phyloP scores from a whole-genome alignment of 2,888 invertebrate genomes.

The Metellina segmentata region DNA sequence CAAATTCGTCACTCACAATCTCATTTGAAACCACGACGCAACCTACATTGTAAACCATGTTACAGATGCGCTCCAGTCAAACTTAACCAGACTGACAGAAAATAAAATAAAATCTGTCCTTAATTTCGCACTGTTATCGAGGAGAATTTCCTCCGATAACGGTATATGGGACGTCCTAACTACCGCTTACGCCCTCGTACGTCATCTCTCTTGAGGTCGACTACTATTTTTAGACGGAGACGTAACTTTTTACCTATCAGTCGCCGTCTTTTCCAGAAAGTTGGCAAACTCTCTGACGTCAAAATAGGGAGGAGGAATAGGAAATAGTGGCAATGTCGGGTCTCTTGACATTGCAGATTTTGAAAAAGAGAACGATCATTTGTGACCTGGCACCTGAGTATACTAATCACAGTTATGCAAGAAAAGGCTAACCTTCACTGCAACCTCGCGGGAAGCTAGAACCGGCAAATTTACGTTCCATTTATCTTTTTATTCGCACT shows the following conservation, averaged over 20 bases:
- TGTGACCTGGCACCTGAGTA: not conserved
- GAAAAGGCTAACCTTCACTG: not conserved
- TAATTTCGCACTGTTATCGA: constrained; percentile 41
- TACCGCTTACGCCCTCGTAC: constrained; percentile 8
- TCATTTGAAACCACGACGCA: not conserved
- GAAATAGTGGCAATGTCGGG: not conserved
- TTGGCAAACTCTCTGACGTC: constrained; percentile 32
- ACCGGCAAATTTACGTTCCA: not conserved
- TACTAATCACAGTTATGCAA: not conserved
- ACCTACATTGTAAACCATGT: not conserved
- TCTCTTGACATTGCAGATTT: not conserved
- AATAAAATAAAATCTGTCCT: constrained; percentile 36
- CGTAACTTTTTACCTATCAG: constrained; percentile 7
- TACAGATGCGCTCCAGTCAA: not conserved
- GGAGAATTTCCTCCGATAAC: constrained; percentile 24
- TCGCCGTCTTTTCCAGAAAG: not conserved
- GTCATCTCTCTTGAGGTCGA: constrained; percentile 20
- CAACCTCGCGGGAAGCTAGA: not conserved
- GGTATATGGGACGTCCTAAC: constrained; percentile 31
- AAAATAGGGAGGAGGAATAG: not conserved
- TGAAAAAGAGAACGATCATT: not conserved
- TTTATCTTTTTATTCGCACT: not conserved
- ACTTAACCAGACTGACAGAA: not conserved
- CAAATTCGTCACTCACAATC: no score
- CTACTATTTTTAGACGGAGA: constrained; percentile 37